Evolutionary conservation across 1,140 invertebrate genomes (phyloP).

Genomic region (Propsilocerus akamusi): DNA sequence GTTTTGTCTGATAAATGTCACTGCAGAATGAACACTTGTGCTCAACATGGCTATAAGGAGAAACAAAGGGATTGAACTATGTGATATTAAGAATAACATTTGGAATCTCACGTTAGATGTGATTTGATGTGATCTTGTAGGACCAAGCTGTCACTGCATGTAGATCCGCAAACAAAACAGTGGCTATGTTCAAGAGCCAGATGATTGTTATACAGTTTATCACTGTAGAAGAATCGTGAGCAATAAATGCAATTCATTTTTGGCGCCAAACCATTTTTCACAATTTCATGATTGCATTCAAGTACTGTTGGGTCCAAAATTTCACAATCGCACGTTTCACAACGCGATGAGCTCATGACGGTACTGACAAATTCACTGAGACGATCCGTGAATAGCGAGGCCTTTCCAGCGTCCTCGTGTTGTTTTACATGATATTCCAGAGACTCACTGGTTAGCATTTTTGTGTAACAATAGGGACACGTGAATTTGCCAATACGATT

Average conservation of each 20-base stretch:
- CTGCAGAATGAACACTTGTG: not conserved
- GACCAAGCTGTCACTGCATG: not conserved
- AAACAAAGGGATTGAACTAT: not conserved
- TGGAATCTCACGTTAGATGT: not conserved
- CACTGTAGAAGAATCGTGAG: not conserved
- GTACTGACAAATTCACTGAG: not conserved
- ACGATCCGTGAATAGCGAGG: not conserved
- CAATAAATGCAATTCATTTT: not conserved
- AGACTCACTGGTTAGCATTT: not conserved
- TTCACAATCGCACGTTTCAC: not conserved
- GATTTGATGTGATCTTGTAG: not conserved
- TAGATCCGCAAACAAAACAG: not conserved
- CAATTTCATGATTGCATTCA: not conserved
- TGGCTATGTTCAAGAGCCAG: not conserved
- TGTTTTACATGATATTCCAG: not conserved
- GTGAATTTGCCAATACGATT: not conserved
- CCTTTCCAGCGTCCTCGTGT: not conserved
- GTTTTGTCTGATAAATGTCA: not conserved
- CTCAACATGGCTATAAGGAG: not conserved
- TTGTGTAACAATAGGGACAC: not conserved
- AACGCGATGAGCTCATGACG: not conserved
- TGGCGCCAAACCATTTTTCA: not conserved
- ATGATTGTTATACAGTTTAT: not conserved
- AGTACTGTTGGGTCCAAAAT: not conserved
- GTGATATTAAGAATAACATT: no score